Evolutionary conservation across 2,888 invertebrate genomes (phyloP), one percentile per base, ranked within the genome.

Genomic region (Limnephilus marmoratus): DNA sequence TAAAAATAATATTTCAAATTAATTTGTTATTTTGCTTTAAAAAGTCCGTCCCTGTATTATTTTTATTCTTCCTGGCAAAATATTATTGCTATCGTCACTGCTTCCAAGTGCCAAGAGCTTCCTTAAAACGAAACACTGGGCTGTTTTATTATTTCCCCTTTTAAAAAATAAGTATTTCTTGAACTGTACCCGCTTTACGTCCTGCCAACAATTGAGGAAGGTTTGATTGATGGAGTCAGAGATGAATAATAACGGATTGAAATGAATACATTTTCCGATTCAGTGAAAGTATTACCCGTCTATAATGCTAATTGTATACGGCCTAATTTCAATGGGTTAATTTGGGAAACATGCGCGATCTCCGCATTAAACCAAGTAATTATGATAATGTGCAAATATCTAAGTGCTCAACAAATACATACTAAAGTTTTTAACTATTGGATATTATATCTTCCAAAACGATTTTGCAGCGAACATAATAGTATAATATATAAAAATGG

Each of bases 61-160:
- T 90, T 87, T 90, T n/a, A 68, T 87, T 83, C 29, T 90, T 49
- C 31, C 29, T 81, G 88, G 49, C 49, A 92, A 92, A 92, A 92
- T 90, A 92, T 92, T 92, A 92, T 92, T 92, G 88, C 92, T 88
- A 24, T 90, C 81, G 90, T 53, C 24, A 81, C 37, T 81, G 18
- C 24, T 41, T 34, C 80, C 87, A 90, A 90, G 92, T 90, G 90
- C 90, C 81, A 82, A 85, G 68, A 92, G 90, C 81, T 90, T 88
- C 90, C 37, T 37, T 34, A 88, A 87, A 90, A 49, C 68, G 88
- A 87, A 41, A 89, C 68, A 53, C 53, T 18, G 53, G 45, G 37
- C 49, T 81, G 88, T 89, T 89, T 80, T 89, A 89, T 89, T 89
- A 89, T 89, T 89, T 89, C 87, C 68, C 29, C 12, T 80, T 37